Base-by-base conservation (phyloP, 2,797 vertebrate genomes). In the Mus spretus region DNA sequence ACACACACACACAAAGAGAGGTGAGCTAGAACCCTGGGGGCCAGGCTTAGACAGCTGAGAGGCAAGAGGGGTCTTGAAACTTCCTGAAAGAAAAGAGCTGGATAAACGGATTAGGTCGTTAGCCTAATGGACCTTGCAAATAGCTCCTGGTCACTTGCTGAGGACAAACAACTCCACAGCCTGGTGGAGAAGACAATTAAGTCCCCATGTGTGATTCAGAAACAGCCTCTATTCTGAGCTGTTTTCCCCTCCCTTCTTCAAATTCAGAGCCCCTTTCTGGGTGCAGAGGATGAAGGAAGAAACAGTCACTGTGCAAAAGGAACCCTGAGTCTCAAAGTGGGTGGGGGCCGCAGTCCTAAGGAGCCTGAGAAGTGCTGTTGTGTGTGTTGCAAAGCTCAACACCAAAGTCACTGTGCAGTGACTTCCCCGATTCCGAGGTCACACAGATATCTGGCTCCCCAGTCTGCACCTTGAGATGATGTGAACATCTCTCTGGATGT, bases 41-140 rank as follows among this genome's bases (percentile, higher is more conserved):
- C 34, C 44, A n/a, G 20, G 34, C 34, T 40, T 34, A 80, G 12
- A 55, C 40, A 28, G 4, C 24, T 17, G 34, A 78, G 65, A 53
- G 70, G 20, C 17, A 7, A 8, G 22, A 47, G 53, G 63, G 22
- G 0, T 2, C 81, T 85, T 59, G 40, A 82, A n/a, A 75, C 55
- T 63, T 61, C 88, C 74, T 31, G 59, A 82, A 74, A 90, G 82
- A 63, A 86, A 77, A 55, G 31, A 81, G 53, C 85, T 57, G 59
- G 19, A 55, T 85, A 85, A 91, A 47, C 20, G 19, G 53, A 94
- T 96, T 78, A 88, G 74, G 74, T 74, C 31, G 59, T 94, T 70
- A 55, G 67, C 1, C 12, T 90, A 75, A 86, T 59, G 92, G 93
- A 61, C 87, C 83, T 95, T 86, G 94, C 86, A 88, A 97, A 89